Evolutionary conservation across 1,140 invertebrate genomes (phyloP).

Genomic region (Papilio aristodemus): DNA sequence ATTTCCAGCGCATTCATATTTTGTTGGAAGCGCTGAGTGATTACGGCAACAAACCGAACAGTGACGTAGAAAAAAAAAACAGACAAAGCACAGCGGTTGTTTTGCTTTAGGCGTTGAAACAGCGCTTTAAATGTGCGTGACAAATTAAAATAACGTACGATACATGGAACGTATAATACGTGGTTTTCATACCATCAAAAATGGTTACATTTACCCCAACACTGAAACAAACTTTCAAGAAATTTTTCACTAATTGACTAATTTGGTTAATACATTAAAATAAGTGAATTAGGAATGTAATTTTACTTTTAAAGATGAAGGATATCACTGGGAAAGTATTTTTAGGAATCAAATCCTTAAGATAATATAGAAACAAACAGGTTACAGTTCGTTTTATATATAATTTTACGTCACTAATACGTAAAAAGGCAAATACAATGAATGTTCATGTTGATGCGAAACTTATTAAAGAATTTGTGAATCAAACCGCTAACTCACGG

Average conservation of each 20-base stretch:
- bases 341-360: too few relatives aligned
- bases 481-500: not conserved
- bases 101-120: slow-evolving; percentile 3
- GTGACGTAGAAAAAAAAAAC: slow-evolving; percentile 3
- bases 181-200: not conserved
- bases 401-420: not conserved
- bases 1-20: slow-evolving; percentile 30
- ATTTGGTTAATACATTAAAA: too few relatives aligned
- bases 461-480: not conserved
- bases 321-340: too few relatives aligned
- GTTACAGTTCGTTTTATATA: not conserved
- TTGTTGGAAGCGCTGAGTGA: slow-evolving; percentile 31
- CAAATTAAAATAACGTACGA: slow-evolving; percentile 4
- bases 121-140: slow-evolving; percentile 5
- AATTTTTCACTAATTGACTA: too few relatives aligned
- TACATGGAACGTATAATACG: not conserved
- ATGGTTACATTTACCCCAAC: not conserved
- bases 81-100: slow-evolving; percentile 1
- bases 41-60: slow-evolving; percentile 25
- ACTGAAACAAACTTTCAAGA: too few relatives aligned
- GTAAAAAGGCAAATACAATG: not conserved
- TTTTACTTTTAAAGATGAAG: too few relatives aligned
- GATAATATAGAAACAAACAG: too few relatives aligned
- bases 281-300: too few relatives aligned
- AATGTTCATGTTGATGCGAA: not conserved